Evolutionary conservation across 2,113 vertebrate genomes (phyloP).

Genomic region (Ophthalmolycus amberensis): DNA sequence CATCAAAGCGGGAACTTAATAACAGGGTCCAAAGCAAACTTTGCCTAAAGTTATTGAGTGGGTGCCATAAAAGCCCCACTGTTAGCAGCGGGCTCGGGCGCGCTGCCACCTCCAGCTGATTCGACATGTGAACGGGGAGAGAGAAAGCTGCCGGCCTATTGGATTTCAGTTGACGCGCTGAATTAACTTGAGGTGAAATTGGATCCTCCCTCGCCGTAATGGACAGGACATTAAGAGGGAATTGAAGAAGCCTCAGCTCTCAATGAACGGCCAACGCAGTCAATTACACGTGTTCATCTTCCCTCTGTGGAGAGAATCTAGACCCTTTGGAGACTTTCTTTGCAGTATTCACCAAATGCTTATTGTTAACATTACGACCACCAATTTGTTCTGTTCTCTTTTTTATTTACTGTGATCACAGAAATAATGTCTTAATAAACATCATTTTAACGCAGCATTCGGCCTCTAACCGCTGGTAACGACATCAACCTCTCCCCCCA

Average conservation of each 20-base stretch:
- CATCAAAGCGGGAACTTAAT: slow-evolving; percentile 48
- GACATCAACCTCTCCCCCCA: not conserved
- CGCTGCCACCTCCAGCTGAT: slow-evolving; percentile 54
- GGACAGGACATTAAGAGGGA: slow-evolving; percentile 66
- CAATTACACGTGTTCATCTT: slow-evolving; percentile 47
- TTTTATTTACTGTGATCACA: not conserved
- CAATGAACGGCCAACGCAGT: slow-evolving; percentile 41
- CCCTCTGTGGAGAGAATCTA: slow-evolving; percentile 22
- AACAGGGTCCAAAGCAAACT: slow-evolving; percentile 60
- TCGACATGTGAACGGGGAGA: slow-evolving; percentile 50
- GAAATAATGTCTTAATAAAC: not conserved
- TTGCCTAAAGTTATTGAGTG: slow-evolving; percentile 61
- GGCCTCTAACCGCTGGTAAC: not conserved
- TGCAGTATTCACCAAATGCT: not conserved
- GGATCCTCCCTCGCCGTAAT: slow-evolving; percentile 60
- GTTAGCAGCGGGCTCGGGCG: slow-evolving; percentile 45
- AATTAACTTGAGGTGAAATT: slow-evolving; percentile 67
- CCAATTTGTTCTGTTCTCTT: no score
- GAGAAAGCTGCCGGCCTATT: slow-evolving; percentile 61
- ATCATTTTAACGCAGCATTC: slow-evolving; percentile 4
- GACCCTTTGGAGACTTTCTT: not conserved
- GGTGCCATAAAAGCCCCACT: slow-evolving; percentile 46
- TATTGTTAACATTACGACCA: not conserved
- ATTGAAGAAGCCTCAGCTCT: slow-evolving; percentile 49
- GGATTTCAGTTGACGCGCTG: slow-evolving; percentile 67